A percentile compares a stretch with the other conserved stretches of the same genome.
phyloP scores from a whole-genome alignment of 64 coral and sea anemone species.

The Montipora capricornis region DNA sequence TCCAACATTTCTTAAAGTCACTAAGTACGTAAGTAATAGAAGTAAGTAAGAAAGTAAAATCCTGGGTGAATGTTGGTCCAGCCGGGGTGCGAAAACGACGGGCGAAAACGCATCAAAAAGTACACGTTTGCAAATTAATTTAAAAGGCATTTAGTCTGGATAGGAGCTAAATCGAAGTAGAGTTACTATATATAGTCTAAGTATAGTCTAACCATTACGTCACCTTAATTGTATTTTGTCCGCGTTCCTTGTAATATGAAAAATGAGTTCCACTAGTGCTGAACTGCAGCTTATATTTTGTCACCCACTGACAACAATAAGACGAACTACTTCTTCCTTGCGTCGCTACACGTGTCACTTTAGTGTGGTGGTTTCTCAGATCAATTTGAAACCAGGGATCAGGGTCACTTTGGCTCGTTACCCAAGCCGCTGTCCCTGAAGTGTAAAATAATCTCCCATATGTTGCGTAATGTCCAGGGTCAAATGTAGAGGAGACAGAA shows the following conservation, averaged over 20 bases:
- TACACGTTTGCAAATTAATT: too few relatives aligned
- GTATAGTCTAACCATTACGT: background rate
- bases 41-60: too few relatives aligned
- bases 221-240: background rate
- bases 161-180: too few relatives aligned
- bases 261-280: background rate
- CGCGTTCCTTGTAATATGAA: background rate
- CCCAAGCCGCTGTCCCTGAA: background rate
- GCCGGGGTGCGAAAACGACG: too few relatives aligned
- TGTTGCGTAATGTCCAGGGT: background rate
- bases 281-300: background rate
- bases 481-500: background rate
- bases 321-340: constrained; percentile 7
- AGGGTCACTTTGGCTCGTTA: background rate
- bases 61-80: too few relatives aligned
- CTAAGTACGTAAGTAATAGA: too few relatives aligned
- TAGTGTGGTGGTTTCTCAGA: background rate
- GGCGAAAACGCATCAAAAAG: too few relatives aligned
- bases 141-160: too few relatives aligned
- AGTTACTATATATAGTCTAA: too few relatives aligned
- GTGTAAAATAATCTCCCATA: background rate
- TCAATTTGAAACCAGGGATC: constrained; percentile 17
- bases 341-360: constrained; percentile 13
- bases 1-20: too few relatives aligned
- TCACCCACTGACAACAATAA: background rate